These are phyloP conservation scores for Charaxes varanes DNA, from an alignment of 1,140 invertebrate species.

Conservation along the genomic window DNA sequence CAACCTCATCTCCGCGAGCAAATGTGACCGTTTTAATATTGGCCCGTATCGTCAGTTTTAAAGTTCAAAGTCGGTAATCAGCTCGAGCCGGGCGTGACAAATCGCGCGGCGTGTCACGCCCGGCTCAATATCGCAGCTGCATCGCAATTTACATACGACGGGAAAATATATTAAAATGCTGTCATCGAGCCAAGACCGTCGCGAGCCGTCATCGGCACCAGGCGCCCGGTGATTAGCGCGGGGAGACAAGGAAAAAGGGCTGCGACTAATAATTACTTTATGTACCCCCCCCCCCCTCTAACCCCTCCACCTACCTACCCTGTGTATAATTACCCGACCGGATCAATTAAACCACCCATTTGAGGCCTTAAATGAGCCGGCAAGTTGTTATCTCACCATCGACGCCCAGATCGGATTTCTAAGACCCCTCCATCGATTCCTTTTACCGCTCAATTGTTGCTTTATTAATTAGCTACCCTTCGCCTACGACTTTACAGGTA, in stretches of 20 bases:
- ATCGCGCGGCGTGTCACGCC: constrained; percentile 33
- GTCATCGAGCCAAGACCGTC: constrained; percentile 55
- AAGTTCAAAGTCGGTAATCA: constrained; percentile 3
- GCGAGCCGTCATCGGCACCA: constrained; percentile 59
- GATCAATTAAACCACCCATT: constrained; percentile 63
- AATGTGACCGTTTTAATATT: constrained; percentile 20
- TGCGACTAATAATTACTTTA: constrained; percentile 63
- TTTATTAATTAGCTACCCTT: too few relatives aligned
- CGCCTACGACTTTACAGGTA: too few relatives aligned
- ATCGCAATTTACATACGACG: constrained; percentile 60
- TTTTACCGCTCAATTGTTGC: too few relatives aligned
- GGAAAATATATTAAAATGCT: constrained; percentile 69
- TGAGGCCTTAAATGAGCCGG: constrained; percentile 48
- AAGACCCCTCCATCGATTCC: too few relatives aligned
- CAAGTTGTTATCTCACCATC: constrained; percentile 46
- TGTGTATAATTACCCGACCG: constrained; percentile 63
- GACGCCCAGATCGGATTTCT: not conserved
- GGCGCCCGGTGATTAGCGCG: constrained; percentile 55
- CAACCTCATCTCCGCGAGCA: too few relatives aligned
- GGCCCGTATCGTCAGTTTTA: not conserved
- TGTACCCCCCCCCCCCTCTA: too few relatives aligned
- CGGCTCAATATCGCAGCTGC: constrained; percentile 42
- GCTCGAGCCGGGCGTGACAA: constrained; percentile 25
- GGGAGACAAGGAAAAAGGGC: constrained; percentile 65
- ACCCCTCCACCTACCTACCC: too few relatives aligned